Evolutionary conservation across 2,113 vertebrate species (phyloP), one percentile per base, ranked within the genome.

Genomic region (Salvelinus sp.): DNA sequence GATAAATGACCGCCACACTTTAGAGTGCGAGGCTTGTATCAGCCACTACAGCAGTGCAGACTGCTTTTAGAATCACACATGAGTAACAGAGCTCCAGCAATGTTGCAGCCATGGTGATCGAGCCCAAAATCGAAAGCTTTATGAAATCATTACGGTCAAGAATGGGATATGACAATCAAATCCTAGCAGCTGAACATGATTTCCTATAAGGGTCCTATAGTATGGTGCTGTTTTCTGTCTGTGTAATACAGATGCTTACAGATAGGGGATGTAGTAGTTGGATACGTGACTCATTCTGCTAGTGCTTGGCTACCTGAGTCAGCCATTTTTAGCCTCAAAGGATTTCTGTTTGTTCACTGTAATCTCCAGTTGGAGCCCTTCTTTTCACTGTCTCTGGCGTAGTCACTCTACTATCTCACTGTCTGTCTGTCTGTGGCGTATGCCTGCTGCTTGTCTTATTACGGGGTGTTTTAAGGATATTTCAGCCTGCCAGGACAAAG

Each of bases 1-100:
- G 88, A 90, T 91, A 88, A 85, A 91, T 91, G 87, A 88, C 86
- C 25, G 13, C 74, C 74, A 83, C 33, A 78, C 84, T 84, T 84
- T 54, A 71, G 87, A 88, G 86, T 85, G 82, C 85, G 82, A 90
- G 86, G 90, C 87, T 83, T 86, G 82, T 83, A 87, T 77, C 79
- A 85, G 82, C 70, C 23, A 76, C 82, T 83, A 84, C 82, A 85
- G 77, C 85, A 62, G 73, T 74, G 76, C 78, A 38, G 75, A 63
- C 78, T 84, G 72, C 85, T 74, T 78, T 81, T 33, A 33, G 30
- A 6, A 6, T 6, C 30, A 33, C 30, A 1, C 30, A 33, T 6
- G 30, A 33, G 30, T 33, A 33, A 33, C 30, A 33, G 30, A 33
- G 6, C 30, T 33, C 30, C 30, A 64, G 79, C 79, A 18, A 82